Evolutionary conservation across 2,888 invertebrate genomes (phyloP).

Genomic region (Chalcis sispes): DNA sequence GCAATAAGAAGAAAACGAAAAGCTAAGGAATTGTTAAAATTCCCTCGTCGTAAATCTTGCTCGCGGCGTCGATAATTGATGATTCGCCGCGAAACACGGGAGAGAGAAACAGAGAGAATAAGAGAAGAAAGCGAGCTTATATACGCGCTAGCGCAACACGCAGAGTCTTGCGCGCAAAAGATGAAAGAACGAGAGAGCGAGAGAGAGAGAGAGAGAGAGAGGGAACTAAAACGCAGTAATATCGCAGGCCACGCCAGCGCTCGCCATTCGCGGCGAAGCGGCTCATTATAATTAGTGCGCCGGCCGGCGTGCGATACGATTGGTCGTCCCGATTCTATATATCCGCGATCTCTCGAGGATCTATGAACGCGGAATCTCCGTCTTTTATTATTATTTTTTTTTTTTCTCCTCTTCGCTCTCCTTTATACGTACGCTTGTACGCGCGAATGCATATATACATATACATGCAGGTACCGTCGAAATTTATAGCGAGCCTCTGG

Average conservation of each 20-base stretch:
- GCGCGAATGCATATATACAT: background rate
- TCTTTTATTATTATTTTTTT: no score
- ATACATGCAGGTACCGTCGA: conserved; percentile 57
- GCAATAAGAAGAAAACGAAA: background rate
- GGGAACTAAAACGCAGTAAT: no score
- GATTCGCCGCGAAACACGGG: conserved; percentile 20
- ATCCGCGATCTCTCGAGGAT: conserved; percentile 52
- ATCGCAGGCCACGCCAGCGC: no score
- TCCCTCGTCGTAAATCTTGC: conserved; percentile 31
- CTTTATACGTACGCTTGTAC: conserved; percentile 18
- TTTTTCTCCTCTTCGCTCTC: no score
- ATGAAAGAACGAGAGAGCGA: background rate
- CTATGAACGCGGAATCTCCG: conserved; percentile 52
- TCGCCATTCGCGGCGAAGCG: conserved; percentile 65
- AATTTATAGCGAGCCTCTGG: conserved; percentile 68
- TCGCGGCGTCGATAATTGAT: conserved; percentile 47
- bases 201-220: no score
- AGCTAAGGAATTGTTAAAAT: conserved; percentile 22
- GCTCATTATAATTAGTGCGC: conserved; percentile 71
- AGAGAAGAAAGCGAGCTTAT: no score
- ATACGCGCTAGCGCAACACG: no score
- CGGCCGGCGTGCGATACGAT: conserved; percentile 55
- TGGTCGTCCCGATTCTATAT: conserved; percentile 50
- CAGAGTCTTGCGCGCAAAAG: no score
- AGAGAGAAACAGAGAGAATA: conserved; percentile 7